A percentile compares a stretch with the other conserved stretches of the same genome.
These are phyloP conservation scores for Pristionchus exspectatus DNA, from an alignment of 2,888 invertebrate genomes.

Conservation along the genomic window DNA sequence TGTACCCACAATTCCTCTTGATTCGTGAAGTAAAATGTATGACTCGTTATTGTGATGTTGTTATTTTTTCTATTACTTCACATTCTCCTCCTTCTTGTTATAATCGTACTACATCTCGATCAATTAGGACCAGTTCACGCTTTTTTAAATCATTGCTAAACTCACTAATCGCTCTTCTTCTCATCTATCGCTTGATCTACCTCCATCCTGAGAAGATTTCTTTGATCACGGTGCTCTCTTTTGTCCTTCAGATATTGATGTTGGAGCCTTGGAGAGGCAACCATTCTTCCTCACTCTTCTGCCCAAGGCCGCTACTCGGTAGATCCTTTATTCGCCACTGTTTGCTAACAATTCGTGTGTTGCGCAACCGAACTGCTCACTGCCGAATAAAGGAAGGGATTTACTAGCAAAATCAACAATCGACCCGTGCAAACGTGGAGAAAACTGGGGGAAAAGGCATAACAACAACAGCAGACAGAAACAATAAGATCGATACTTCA, in stretches of 20 bases:
- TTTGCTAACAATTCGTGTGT: not conserved
- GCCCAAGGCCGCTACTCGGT: conserved; percentile 8
- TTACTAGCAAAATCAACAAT: not conserved
- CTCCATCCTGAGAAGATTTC: not conserved
- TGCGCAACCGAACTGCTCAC: not conserved
- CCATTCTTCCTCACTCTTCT: not conserved
- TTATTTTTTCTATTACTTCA: too few relatives aligned
- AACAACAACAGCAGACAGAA: not conserved
- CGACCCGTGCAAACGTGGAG: conserved; percentile 20
- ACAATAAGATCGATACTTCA: not conserved
- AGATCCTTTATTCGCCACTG: conserved; percentile 12
- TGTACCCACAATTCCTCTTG: too few relatives aligned
- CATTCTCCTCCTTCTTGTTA: not conserved
- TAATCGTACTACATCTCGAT: not conserved
- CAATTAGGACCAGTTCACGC: not conserved
- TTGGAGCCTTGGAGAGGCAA: not conserved
- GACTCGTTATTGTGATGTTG: too few relatives aligned
- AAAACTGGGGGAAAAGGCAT: not conserved
- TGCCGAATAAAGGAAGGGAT: not conserved
- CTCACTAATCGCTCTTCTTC: conserved; percentile 8
- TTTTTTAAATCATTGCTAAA: not conserved
- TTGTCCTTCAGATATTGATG: conserved; percentile 4
- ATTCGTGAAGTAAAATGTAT: too few relatives aligned
- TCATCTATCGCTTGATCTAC: conserved; percentile 15
- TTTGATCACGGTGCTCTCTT: not conserved